Evolutionary conservation across 2,797 vertebrate species (phyloP).

Genomic region (Psittacula echo): DNA sequence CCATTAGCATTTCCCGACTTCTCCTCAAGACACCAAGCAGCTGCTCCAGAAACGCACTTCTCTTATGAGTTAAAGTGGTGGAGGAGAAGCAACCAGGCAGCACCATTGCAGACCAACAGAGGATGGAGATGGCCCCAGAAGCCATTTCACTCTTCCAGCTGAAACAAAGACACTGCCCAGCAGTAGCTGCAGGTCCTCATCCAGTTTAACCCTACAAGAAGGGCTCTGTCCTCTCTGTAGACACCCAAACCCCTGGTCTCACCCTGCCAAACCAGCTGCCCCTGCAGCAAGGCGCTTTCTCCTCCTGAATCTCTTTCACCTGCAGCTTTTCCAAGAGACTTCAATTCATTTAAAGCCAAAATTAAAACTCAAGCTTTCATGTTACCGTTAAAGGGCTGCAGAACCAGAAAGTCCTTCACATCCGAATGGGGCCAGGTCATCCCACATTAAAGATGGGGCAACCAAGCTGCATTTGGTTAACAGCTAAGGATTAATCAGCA

Average conservation of each 20-base stretch:
- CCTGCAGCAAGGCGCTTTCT: not conserved
- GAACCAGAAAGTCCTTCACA: constrained; percentile 8
- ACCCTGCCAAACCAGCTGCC: not conserved
- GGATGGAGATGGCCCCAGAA: not conserved
- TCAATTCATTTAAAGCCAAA: not conserved
- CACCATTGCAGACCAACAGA: not conserved
- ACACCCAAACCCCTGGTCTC: not conserved
- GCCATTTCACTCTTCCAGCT: not conserved
- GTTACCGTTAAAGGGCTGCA: constrained; percentile 4
- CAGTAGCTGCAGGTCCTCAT: not conserved
- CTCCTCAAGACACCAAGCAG: not conserved
- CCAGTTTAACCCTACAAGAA: not conserved
- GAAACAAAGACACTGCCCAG: not conserved
- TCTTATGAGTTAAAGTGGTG: not conserved
- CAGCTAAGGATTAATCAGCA: not conserved
- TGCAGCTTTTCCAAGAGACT: not conserved
- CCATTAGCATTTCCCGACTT: not conserved
- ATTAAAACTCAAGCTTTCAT: not conserved
- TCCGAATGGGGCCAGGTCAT: not conserved
- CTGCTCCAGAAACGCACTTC: not conserved
- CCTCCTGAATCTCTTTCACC: not conserved
- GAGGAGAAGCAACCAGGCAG: not conserved
- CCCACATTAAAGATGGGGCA: not conserved
- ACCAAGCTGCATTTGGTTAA: not conserved
- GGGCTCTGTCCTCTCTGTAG: not conserved